phyloP scores from a whole-genome alignment of 92 coral and sea anemone species.

The Chrysogorgia sp. region DNA sequence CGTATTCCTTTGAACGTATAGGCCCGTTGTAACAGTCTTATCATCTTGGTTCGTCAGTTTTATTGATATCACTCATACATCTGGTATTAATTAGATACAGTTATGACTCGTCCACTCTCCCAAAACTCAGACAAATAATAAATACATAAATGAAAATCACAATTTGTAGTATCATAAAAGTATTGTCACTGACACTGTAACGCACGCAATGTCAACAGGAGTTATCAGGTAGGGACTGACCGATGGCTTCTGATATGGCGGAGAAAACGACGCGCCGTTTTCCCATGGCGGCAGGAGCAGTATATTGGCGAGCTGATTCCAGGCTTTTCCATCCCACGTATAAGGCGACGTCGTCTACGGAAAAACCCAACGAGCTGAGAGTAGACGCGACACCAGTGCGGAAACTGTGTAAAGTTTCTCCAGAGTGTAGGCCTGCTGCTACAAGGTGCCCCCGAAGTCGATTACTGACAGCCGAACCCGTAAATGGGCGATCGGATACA shows the following conservation, averaged over 20 bases:
- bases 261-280: too few species aligned
- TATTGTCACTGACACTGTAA: not conserved
- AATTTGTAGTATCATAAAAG: not conserved
- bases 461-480: constrained; percentile 10
- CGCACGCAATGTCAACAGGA: not conserved
- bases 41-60: too few species aligned
- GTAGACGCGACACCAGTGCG: constrained; percentile 6
- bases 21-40: too few species aligned
- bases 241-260: too few species aligned
- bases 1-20: not conserved
- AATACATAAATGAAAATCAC: too few species aligned
- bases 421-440: not conserved
- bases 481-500: constrained; percentile 9
- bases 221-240: not conserved
- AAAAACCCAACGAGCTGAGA: not conserved
- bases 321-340: not conserved
- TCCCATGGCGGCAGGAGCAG: too few species aligned
- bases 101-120: not conserved
- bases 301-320: not conserved
- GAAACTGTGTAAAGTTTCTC: not conserved
- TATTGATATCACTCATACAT: too few species aligned
- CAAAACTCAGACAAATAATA: not conserved
- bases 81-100: too few species aligned
- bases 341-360: not conserved
- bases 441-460: not conserved